Evolutionary conservation across 2,113 vertebrate genomes (phyloP), one percentile per base, ranked within the genome.

Genomic region (Loxodonta africana): DNA sequence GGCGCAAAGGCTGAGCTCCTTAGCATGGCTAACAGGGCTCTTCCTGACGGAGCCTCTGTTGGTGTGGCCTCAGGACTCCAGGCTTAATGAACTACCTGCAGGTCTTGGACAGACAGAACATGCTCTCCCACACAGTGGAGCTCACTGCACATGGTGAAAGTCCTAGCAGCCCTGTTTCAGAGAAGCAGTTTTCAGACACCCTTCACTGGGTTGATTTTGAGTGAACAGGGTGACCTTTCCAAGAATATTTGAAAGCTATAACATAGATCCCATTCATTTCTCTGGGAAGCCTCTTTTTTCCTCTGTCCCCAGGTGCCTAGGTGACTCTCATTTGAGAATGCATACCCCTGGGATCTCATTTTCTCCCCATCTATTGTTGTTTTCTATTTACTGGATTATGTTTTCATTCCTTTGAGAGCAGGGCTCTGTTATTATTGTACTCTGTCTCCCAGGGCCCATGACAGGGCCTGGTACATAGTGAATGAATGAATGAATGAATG

Each of bases 161-260:
- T 65, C 95, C 76, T 74, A 3, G 69, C 69, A 0, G 4, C 81
- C 7, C 73, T 93, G 96, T 76, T 98, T 97, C 98, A 97, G 92
- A 97, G 94, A 96, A 92, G 91, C 97, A 67, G 62, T 96, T 97
- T 97, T 97, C 97, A 97, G 92, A 97, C 97, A 97, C 94, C 81
- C 92, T 98, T 97, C 97, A 96, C 73, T 51, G 92, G 63, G 83
- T 95, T 71, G 95, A 94, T 95, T 98, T 97, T 7, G 65, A 95
- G 86, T 88, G 95, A 96, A 84, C 74, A 89, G 95, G 97, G 96
- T 98, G 98, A 95, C 90, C 98, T 98, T 97, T 98, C 90, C 90
- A 97, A 97, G 95, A 98, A 89, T 83, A 97, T 96, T 93, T 44
- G 78, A 97, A 96, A 93, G 94, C 25, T 90, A 88, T 80, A 97